A percentile compares a stretch with the other conserved stretches of the same genome.
phyloP scores from a whole-genome alignment of 1,140 invertebrate genomes.

The Laodelphax striatellus region DNA sequence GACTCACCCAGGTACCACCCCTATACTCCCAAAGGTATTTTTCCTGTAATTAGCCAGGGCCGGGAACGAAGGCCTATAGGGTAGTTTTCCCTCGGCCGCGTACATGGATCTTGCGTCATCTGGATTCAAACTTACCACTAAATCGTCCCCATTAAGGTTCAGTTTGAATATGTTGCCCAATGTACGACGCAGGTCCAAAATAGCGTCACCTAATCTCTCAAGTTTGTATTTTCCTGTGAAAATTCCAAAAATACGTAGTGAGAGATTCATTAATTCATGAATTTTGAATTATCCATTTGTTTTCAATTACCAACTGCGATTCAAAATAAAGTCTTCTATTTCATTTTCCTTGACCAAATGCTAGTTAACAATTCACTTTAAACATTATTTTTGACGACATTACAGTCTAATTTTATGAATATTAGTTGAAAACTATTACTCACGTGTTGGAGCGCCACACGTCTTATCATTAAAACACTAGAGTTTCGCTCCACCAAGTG shows the following conservation, averaged over 20 bases:
- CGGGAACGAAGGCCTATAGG: slow-evolving; percentile 28
- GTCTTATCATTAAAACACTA: too few species aligned
- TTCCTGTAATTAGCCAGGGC: slow-evolving; percentile 27
- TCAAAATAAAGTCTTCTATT: too few species aligned
- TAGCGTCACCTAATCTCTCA: slow-evolving; percentile 30
- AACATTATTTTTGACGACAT: too few species aligned
- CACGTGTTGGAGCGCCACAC: too few species aligned
- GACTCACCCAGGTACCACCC: slow-evolving; percentile 28
- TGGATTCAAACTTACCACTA: slow-evolving; percentile 28
- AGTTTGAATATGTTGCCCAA: slow-evolving; percentile 30
- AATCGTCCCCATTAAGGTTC: slow-evolving; percentile 24
- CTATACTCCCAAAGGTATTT: slow-evolving; percentile 28
- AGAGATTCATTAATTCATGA: too few species aligned
- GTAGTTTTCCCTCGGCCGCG: slow-evolving; percentile 28
- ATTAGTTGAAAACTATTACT: too few species aligned
- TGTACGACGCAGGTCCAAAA: slow-evolving; percentile 25
- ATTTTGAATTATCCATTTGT: too few species aligned
- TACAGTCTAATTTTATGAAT: too few species aligned
- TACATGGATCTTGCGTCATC: slow-evolving; percentile 28
- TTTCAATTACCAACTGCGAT: too few species aligned
- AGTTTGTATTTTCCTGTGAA: slow-evolving; percentile 26
- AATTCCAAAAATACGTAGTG: neutral
- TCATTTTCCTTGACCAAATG: too few species aligned
- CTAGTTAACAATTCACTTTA: too few species aligned
- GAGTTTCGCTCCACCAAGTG: too few species aligned